A percentile compares a stretch with the other conserved stretches of the same genome.
Conservation (phyloP, 2,797 vertebrate species). For the Acestrorhynchus altus region DNA sequence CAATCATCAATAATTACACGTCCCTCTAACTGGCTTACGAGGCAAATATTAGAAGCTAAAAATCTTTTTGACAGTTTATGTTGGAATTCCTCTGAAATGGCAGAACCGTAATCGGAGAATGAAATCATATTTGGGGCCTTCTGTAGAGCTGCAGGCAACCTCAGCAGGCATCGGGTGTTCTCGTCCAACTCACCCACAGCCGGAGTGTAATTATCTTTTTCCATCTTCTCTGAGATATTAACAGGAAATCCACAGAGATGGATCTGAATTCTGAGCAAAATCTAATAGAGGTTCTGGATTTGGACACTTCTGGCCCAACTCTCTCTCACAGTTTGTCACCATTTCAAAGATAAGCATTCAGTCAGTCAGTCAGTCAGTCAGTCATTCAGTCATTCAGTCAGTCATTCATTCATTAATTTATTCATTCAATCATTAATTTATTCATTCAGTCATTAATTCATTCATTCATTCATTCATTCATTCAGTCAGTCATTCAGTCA, state of each 20-base stretch:
- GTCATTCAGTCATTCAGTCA: too few species aligned
- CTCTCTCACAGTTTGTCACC: slow-evolving; percentile 1
- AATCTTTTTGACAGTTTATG: slow-evolving; percentile 40
- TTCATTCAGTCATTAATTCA: too few species aligned
- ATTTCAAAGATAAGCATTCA: background rate
- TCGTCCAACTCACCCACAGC: slow-evolving; percentile 27
- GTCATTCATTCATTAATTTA: too few species aligned
- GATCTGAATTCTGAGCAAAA: slow-evolving; percentile 16
- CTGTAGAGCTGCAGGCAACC: slow-evolving; percentile 24
- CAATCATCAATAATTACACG: slow-evolving; percentile 56
- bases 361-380: background rate
- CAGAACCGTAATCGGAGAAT: slow-evolving; percentile 34
- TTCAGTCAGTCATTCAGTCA: too few species aligned
- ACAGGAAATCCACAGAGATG: slow-evolving; percentile 19
- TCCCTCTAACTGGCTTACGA: slow-evolving; percentile 48
- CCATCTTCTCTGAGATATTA: slow-evolving; percentile 32
- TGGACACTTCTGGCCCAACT: background rate
- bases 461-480: too few species aligned
- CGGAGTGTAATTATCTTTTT: slow-evolving; percentile 38
- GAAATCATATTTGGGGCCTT: slow-evolving; percentile 21
- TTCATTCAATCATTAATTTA: too few species aligned
- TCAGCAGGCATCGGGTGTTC: slow-evolving; percentile 4
- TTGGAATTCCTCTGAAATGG: slow-evolving; percentile 19
- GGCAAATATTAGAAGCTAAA: slow-evolving; percentile 34
- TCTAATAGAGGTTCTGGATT: background rate